Conservation (phyloP, 2,888 invertebrate genomes). For the Pachydiplax longipennis region DNA sequence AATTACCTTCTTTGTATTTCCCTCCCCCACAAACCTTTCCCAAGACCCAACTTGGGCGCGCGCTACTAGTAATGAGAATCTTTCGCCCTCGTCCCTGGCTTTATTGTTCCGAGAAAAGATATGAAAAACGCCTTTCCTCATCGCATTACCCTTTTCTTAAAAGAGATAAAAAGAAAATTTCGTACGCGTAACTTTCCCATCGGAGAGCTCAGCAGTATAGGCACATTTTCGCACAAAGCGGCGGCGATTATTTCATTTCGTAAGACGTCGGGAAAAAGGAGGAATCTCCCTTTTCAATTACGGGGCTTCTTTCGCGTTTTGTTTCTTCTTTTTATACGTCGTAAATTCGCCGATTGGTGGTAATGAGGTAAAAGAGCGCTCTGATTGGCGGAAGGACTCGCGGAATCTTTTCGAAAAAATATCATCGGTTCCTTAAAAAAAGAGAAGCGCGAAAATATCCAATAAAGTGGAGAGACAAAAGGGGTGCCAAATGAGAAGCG, state of each 20-base stretch:
- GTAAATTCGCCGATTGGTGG: not conserved
- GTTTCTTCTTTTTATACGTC: not conserved
- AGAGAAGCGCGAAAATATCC: not conserved
- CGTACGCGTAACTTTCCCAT: not conserved
- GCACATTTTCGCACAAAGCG: not conserved
- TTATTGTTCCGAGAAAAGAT: not conserved
- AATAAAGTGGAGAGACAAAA: not conserved
- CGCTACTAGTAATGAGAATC: not conserved
- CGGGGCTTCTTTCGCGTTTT: not conserved
- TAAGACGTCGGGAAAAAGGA: not conserved
- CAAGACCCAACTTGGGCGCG: not conserved
- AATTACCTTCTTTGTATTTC: not conserved
- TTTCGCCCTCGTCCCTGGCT: not conserved
- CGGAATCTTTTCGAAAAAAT: not conserved
- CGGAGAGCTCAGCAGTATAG: not conserved
- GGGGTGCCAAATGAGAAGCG: not conserved
- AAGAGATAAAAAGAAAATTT: not conserved
- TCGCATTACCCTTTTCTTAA: not conserved
- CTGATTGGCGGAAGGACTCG: not conserved
- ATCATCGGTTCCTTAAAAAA: not conserved
- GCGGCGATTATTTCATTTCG: not conserved
- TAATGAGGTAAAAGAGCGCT: not conserved
- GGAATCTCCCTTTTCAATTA: not conserved
- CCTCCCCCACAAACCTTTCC: not conserved
- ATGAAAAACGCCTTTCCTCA: not conserved